Evolutionary conservation across 2,113 vertebrate genomes (phyloP), one percentile per base, ranked within the genome.

Genomic region (Limanda limanda): DNA sequence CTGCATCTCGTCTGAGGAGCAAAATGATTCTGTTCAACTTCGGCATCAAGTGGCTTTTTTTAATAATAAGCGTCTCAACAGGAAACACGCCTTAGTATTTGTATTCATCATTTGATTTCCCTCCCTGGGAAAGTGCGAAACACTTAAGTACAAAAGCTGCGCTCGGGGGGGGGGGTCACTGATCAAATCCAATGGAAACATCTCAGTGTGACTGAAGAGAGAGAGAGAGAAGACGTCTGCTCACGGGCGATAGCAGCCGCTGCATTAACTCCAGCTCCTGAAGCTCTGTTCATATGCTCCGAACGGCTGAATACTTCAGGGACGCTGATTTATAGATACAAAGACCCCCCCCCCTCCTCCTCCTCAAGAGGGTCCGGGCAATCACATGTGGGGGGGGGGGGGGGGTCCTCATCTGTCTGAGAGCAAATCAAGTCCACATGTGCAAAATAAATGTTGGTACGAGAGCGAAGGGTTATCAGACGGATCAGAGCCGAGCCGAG

Each of bases 361-460:
- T 18, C 21, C 40, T 4, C 3, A 8, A 10, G 24, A 60, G 58
- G 71, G 20, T 42, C 24, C 54, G 31, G 69, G 7, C 73, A 54
- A 74, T 67, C 57, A 54, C 63, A 59, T 6, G 59, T 47, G 5
- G 74, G 58, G 37, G 42, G 51, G 56, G 4, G 59, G 40, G 5
- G 74, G 58, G 37, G 42, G 51, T n/a, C 40, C 47, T 69, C 76
- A 84, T 82, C 82, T 42, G 68, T 60, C 47, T 17, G 60, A 60
- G 45, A 48, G 23, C 70, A 80, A 78, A 79, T 63, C 18, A 67
- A 56, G 48, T 67, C 67, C 70, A 59, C 48, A 69, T 75, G 74
- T 68, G 52, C n/a, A 68, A 47, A 82, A 76, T 64, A 76, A 72
- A 77, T 40, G 25, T 68, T 52, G 68, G 52, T n/a, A 25, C 23